Conservation (phyloP, 2,113 vertebrate species). For the Merops nubicus region DNA sequence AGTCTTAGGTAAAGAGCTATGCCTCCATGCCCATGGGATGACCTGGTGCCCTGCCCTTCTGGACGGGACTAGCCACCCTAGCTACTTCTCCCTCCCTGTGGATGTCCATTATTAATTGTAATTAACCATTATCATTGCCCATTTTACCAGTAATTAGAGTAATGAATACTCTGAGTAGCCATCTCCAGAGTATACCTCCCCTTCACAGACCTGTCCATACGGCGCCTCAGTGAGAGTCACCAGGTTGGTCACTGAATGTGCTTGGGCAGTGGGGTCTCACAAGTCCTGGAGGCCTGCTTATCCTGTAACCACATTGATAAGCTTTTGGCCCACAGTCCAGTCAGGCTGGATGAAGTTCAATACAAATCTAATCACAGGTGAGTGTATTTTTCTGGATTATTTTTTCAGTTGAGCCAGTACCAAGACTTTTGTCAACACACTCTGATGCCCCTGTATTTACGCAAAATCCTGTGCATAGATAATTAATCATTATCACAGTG, state of each 20-base stretch:
- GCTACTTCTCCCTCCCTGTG: background rate
- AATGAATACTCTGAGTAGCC: background rate
- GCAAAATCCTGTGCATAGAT: background rate
- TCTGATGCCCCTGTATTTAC: background rate
- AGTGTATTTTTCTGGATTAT: background rate
- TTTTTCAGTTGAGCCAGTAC: background rate
- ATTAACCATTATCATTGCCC: background rate
- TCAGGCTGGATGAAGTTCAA: background rate
- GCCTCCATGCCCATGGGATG: background rate
- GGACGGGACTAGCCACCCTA: background rate
- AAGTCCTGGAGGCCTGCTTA: background rate
- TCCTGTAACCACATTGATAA: background rate
- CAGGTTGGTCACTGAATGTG: background rate
- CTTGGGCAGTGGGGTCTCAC: background rate
- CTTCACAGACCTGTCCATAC: background rate
- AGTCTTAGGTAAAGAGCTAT: background rate
- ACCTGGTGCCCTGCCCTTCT: background rate
- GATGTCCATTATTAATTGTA: background rate
- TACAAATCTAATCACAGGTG: background rate
- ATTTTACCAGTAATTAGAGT: background rate
- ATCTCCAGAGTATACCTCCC: background rate
- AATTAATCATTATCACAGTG: background rate
- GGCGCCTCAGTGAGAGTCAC: rapidly evolving
- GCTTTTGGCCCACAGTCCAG: background rate
- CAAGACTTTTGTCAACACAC: background rate